Conservation (phyloP, 2,888 invertebrate genomes). For the Ichneumoninae sp. region DNA sequence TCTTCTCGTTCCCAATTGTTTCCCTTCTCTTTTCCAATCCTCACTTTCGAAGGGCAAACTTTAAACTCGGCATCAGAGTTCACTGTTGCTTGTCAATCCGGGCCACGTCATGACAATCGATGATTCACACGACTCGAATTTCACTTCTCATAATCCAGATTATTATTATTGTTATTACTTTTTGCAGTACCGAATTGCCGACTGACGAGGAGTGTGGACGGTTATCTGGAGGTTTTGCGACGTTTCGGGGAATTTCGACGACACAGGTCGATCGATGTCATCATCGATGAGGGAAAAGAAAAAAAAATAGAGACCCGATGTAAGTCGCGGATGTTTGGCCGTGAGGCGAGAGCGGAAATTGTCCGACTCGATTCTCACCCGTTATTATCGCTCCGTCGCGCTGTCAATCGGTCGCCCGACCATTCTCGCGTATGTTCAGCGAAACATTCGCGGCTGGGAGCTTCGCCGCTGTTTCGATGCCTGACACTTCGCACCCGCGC, state of each 20-base stretch:
- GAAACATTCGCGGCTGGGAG: not conserved
- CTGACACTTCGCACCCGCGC: not conserved
- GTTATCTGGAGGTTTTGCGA: not conserved
- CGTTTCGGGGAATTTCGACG: not conserved
- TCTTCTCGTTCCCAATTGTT: not conserved
- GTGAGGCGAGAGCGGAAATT: not conserved
- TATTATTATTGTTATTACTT: not conserved
- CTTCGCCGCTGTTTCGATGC: not conserved
- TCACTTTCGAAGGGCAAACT: not conserved
- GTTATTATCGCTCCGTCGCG: not conserved
- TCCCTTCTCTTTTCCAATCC: not conserved
- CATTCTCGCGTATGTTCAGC: not conserved
- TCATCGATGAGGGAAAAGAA: not conserved
- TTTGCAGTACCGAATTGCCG: not conserved
- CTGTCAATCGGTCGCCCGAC: not conserved
- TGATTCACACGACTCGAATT: not conserved
- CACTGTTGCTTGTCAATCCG: not conserved
- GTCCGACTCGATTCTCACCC: not conserved
- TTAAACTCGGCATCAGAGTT: not conserved
- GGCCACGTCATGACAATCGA: conserved; percentile 22
- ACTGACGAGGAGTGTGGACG: not conserved
- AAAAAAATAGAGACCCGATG: not conserved
- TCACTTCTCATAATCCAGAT: not conserved
- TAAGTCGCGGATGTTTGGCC: not conserved
- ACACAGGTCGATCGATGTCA: not conserved